phyloP scores from a whole-genome alignment of 2,113 vertebrate genomes.

The Jaculus jaculus region DNA sequence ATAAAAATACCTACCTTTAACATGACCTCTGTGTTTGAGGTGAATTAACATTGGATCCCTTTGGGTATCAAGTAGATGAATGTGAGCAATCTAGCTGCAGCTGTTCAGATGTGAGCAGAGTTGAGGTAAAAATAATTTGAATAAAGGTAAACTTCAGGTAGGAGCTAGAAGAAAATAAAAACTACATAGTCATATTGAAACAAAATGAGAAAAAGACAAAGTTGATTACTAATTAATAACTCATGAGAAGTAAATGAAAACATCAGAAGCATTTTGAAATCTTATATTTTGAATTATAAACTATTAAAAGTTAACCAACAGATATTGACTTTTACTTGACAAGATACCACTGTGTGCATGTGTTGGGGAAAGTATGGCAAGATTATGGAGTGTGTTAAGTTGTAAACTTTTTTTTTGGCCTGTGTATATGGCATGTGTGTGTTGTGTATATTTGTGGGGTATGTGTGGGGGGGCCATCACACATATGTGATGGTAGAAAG shows the following conservation, averaged over 20 bases:
- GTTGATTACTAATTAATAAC: not conserved
- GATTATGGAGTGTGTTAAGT: too few relatives aligned
- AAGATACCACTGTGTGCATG: not conserved
- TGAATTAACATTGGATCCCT: not conserved
- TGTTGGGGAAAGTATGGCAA: not conserved
- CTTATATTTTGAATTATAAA: not conserved
- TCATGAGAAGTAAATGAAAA: not conserved
- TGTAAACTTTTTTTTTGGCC: too few relatives aligned
- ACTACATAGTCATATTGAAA: not conserved
- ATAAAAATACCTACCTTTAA: slow-evolving; percentile 41
- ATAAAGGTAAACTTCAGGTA: not conserved
- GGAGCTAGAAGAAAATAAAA: not conserved
- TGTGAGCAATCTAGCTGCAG: not conserved
- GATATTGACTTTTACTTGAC: not conserved
- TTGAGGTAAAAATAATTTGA: not conserved
- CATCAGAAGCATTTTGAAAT: slow-evolving; percentile 20
- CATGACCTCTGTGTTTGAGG: not conserved
- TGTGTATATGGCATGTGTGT: not conserved
- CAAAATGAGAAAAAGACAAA: not conserved
- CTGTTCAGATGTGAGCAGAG: not conserved
- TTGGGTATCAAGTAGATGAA: slow-evolving; percentile 9
- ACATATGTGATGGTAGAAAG: not conserved
- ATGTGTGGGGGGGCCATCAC: not conserved
- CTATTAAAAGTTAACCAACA: not conserved
- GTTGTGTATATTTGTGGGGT: not conserved